Base-by-base conservation (phyloP, 2,113 vertebrate genomes). In the Lamprologus speciosus region DNA sequence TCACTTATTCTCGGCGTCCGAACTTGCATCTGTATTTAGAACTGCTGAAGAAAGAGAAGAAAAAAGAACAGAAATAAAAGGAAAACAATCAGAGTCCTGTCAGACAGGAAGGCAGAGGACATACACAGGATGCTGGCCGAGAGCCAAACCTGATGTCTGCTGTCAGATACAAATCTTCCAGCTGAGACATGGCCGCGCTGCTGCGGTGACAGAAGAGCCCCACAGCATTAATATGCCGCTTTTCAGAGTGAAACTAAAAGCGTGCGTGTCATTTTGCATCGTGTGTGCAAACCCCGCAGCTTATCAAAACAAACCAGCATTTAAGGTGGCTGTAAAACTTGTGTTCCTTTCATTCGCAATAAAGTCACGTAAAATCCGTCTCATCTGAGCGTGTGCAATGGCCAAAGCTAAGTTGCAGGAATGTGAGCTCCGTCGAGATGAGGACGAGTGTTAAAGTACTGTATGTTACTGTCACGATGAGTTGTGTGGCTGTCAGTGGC, bases 51-150 rank as follows among this genome's bases (percentile, higher is more conserved):
- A 73, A 73, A 73, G 31, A 28, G 9, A 65, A 65, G 31, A 65
- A 35, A 35, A 54, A 85, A n/a, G 53, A 60, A 31, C 57, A 73
- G 31, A 35, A 54, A 84, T 82, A 54, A 57, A 60, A 47, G 68
- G 13, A 33, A 35, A 70, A 82, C 11, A 37, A 85, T 17, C 16
- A 75, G 80, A 80, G 88, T 91, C 90, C 92, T 85, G 91, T 91
- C 63, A 28, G 82, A 80, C 89, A 95, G 93, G 94, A 92, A 94
- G 80, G 55, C 79, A 16, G n/a, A 91, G 35, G 26, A 85, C 81
- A 51, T 33, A 21, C 68, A 89, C 80, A 81, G 85, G 91, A 93
- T 91, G 53, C 45, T 89, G 84, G 84, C 78, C 4, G 33, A 26
- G 26, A 50, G 37, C 73, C 90, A 87, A 63, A 70, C 16, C 26